These are phyloP conservation scores for Crenichthys baileyi DNA, from an alignment of 2,797 vertebrate species.

Conservation along the genomic window DNA sequence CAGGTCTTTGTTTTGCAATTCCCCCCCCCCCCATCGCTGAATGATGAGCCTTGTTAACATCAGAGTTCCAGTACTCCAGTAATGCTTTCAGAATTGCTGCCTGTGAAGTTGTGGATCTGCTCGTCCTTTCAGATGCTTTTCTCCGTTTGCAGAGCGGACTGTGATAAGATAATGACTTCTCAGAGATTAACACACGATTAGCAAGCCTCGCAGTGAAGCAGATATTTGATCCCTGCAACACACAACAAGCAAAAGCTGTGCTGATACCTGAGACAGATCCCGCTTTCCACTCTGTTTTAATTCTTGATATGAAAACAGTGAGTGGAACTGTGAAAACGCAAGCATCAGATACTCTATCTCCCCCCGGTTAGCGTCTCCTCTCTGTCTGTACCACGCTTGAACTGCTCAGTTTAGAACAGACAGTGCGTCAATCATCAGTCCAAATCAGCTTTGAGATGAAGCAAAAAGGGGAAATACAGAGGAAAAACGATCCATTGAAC, in stretches of 20 bases:
- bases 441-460: slow-evolving; percentile 76
- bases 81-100: slow-evolving; percentile 34
- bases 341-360: slow-evolving; percentile 76
- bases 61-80: slow-evolving; percentile 15
- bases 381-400: slow-evolving; percentile 74
- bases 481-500: slow-evolving; percentile 65
- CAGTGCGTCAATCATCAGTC: slow-evolving; percentile 69
- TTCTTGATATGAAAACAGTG: slow-evolving; percentile 69
- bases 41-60: background rate
- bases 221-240: slow-evolving; percentile 73
- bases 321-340: slow-evolving; percentile 71
- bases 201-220: slow-evolving; percentile 57
- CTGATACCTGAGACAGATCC: slow-evolving; percentile 77
- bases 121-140: slow-evolving; percentile 54
- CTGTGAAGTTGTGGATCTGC: slow-evolving; percentile 48
- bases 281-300: slow-evolving; percentile 65
- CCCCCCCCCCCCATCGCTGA: slow-evolving; percentile 14
- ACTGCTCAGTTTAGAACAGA: slow-evolving; percentile 66
- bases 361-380: slow-evolving; percentile 64
- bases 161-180: slow-evolving; percentile 66
- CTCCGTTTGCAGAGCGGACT: slow-evolving; percentile 33
- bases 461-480: slow-evolving; percentile 59
- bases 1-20: slow-evolving; percentile 36
- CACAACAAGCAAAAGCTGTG: slow-evolving; percentile 66
- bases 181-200: slow-evolving; percentile 69